Evolutionary conservation across 1,140 invertebrate genomes (phyloP).

Genomic region (Periplaneta americana): DNA sequence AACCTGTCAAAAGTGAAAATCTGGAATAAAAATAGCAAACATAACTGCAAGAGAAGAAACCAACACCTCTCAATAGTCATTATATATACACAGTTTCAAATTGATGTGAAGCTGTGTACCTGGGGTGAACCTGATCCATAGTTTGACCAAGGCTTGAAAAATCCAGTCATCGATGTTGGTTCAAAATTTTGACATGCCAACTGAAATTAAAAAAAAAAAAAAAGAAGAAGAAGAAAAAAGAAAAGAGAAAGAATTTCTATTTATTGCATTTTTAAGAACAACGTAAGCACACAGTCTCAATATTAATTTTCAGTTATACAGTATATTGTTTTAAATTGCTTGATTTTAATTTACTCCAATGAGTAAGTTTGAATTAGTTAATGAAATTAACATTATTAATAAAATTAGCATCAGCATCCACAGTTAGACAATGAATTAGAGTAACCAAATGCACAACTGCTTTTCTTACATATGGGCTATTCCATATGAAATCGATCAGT

Average conservation of each 20-base stretch:
- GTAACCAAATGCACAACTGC: no score
- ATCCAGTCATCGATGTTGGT: neutral
- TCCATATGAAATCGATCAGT: no score
- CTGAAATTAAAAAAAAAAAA: constrained; percentile 4
- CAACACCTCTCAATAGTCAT: neutral
- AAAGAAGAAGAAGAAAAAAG: constrained; percentile 5
- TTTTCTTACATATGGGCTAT: no score
- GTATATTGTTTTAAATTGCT: no score
- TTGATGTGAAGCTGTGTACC: neutral
- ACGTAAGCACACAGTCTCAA: no score
- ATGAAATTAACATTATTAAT: no score
- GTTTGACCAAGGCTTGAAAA: neutral
- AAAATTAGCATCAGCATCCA: no score
- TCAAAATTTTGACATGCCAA: neutral
- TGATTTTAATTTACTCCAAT: no score
- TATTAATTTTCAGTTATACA: no score
- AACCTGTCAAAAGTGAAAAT: neutral
- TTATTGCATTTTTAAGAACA: neutral
- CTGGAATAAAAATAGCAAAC: neutral
- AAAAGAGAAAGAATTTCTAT: neutral
- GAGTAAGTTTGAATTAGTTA: no score
- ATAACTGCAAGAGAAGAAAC: neutral
- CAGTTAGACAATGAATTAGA: no score
- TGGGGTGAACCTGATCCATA: neutral
- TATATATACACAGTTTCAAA: neutral